Evolutionary conservation across 2,888 invertebrate species (phyloP).

Genomic region (Arrhopalites spinosus): DNA sequence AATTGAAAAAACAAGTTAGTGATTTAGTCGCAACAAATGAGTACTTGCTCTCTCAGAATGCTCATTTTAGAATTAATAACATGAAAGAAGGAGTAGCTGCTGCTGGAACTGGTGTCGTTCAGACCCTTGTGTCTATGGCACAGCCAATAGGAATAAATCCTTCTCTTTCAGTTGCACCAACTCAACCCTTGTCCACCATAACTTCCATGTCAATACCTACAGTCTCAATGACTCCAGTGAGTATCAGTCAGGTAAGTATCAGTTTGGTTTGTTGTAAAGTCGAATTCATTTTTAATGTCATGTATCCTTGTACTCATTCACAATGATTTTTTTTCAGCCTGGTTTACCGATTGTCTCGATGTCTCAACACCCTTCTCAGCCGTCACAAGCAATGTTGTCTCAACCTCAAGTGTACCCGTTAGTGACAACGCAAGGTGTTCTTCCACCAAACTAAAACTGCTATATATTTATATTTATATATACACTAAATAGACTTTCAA

Average conservation of each 20-base stretch:
- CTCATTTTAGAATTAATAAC: constrained; percentile 67
- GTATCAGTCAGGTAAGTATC: constrained; percentile 52
- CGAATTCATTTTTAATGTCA: too few relatives aligned
- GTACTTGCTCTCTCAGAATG: constrained; percentile 77
- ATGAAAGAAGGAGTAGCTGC: constrained; percentile 47
- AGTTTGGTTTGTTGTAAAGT: too few relatives aligned
- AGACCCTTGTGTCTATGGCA: constrained; percentile 51
- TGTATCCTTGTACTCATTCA: too few relatives aligned
- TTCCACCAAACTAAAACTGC: constrained; percentile 35
- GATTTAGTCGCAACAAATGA: constrained; percentile 71
- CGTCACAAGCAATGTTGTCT: background rate
- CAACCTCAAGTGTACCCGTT: constrained; percentile 50
- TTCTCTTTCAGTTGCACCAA: constrained; percentile 46
- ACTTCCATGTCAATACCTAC: constrained; percentile 42
- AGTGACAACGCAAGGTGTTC: constrained; percentile 51
- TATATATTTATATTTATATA: background rate
- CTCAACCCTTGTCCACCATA: constrained; percentile 50
- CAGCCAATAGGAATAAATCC: constrained; percentile 53
- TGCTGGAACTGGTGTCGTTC: constrained; percentile 47
- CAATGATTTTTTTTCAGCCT: too few relatives aligned
- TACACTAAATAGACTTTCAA: background rate
- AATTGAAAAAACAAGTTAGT: constrained; percentile 69
- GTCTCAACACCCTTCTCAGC: constrained; percentile 40
- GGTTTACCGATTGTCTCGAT: constrained; percentile 48
- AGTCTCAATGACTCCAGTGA: constrained; percentile 50